Evolutionary conservation across 2,113 vertebrate species (phyloP).

Genomic region (Scatophagus argus): DNA sequence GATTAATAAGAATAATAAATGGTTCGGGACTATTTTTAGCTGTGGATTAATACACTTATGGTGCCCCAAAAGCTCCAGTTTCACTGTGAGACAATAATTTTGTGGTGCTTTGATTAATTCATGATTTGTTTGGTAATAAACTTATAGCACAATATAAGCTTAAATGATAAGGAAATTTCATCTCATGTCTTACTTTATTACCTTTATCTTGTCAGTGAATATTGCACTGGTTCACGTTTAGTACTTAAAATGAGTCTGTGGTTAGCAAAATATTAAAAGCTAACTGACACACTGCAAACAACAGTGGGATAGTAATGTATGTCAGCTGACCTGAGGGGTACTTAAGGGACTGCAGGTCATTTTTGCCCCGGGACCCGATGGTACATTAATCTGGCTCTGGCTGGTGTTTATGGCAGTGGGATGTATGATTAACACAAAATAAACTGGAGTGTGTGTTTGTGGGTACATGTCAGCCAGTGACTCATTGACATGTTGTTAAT

Average conservation of each 20-base stretch:
- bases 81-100: not conserved
- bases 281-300: not conserved
- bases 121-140: not conserved
- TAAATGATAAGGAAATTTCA: not conserved
- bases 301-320: not conserved
- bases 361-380: not conserved
- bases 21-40: not conserved
- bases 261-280: not conserved
- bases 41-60: too few species aligned
- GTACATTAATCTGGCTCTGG: not conserved
- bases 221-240: not conserved
- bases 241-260: not conserved
- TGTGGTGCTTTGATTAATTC: not conserved
- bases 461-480: not conserved
- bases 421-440: slow-evolving; percentile 1
- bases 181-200: not conserved
- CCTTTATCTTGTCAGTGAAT: not conserved
- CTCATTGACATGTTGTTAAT: not conserved
- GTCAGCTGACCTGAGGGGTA: not conserved
- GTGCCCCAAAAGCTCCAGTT: not conserved
- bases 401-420: slow-evolving; percentile 4
- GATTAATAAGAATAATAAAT: too few species aligned
- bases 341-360: not conserved
- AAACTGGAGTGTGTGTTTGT: not conserved
- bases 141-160: not conserved